phyloP scores from a whole-genome alignment of 1,140 invertebrate species.

The Dolichoris vasculosae region DNA sequence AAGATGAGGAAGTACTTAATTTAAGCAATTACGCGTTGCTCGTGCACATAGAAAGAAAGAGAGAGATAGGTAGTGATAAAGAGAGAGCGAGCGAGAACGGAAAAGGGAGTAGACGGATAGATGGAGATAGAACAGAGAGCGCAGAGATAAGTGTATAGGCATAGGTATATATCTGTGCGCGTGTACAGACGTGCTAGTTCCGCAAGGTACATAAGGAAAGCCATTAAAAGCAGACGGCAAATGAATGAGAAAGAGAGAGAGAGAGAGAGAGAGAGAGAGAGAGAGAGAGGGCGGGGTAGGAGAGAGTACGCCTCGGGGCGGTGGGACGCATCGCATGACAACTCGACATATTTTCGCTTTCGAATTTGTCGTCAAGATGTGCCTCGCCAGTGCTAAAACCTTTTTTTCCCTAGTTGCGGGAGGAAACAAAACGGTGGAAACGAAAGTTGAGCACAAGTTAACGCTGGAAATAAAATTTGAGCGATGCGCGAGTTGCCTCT shows the following conservation, averaged over 20 bases:
- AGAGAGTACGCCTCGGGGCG: background rate
- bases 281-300: too few relatives aligned
- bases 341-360: slow-evolving; percentile 43
- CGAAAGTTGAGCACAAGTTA: background rate
- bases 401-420: background rate
- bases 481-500: background rate
- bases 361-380: slow-evolving; percentile 31
- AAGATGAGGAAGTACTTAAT: slow-evolving; percentile 55
- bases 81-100: background rate
- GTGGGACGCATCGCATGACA: background rate
- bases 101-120: background rate
- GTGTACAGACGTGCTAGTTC: slow-evolving; percentile 3
- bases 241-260: slow-evolving; percentile 8
- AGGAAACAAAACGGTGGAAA: background rate
- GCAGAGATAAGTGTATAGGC: background rate
- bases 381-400: background rate
- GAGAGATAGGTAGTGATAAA: background rate
- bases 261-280: background rate
- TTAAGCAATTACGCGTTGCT: slow-evolving; percentile 51
- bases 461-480: background rate
- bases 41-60: slow-evolving; percentile 4
- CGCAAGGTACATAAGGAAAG: slow-evolving; percentile 35
- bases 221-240: slow-evolving; percentile 46
- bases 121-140: background rate
- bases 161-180: background rate